Evolutionary conservation across 2,113 vertebrate species (phyloP), one percentile per base, ranked within the genome.

Genomic region (Salminus brasiliensis): DNA sequence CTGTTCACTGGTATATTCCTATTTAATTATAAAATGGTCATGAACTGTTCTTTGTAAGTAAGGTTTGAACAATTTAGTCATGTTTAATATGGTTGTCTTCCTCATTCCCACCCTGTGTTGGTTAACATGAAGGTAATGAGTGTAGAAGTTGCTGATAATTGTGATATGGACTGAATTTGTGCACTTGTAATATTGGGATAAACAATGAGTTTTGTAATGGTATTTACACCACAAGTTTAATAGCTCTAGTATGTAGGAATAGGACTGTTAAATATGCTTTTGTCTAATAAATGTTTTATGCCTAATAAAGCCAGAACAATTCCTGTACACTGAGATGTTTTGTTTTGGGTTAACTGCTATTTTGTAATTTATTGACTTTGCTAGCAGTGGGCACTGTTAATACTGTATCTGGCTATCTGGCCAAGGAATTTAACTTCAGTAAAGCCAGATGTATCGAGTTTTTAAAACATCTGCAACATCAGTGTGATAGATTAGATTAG

Each of bases 11-110:
- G 80, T 13, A 73, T 70, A 49, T 88, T 72, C 78, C 59, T 91
- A 91, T 93, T 92, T 89, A 92, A 92, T 88, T 87, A 78, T 81
- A 21, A 67, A 84, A 82, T 86, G 85, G 70, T 86, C 89, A 84
- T 85, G 74, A 85, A 32, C 52, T 13, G 27, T 16, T 27, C 21
- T 78, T 78, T 87, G 78, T 63, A 83, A 88, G 86, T 88, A 80
- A 84, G 85, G 81, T 83, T 82, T 60, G 74, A 52, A 52, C 66
- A 30, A 74, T 49, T 23, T 27, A 47, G 59, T 62, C 16, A 41
- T 69, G 72, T 81, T 65, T 27, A 72, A 65, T 60, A 63, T 63
- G 27, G 4, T 32, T 45, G 0, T 30, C 9, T 62, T 27, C 5
- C 21, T 23, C 29, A 41, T 34, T 5, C 30, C n/a, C 45, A 27